Percentiles rank a stretch among this genome's conserved stretches.
phyloP scores from a whole-genome alignment of 2,888 invertebrate species.

The Timandra comae region DNA sequence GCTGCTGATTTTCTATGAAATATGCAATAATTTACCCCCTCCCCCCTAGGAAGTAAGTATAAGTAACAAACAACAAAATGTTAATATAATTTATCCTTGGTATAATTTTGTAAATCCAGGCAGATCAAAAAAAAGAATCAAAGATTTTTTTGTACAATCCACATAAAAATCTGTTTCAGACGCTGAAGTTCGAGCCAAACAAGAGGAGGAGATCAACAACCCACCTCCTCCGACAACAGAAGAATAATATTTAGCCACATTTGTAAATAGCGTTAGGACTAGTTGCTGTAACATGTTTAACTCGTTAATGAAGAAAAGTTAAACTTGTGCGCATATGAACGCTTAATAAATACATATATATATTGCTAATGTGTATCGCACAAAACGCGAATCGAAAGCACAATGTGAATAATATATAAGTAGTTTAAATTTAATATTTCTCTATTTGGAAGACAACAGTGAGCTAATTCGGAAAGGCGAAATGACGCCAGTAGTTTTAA shows the following conservation, averaged over 20 bases:
- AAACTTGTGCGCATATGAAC: slow-evolving; percentile 37
- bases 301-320: slow-evolving; percentile 57
- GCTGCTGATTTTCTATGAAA: too few species aligned
- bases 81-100: too few species aligned
- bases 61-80: too few species aligned
- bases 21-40: too few species aligned
- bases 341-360: slow-evolving; percentile 34
- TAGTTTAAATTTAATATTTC: slow-evolving; percentile 38
- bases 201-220: slow-evolving; percentile 55
- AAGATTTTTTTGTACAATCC: too few species aligned
- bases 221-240: slow-evolving; percentile 50
- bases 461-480: slow-evolving; percentile 50
- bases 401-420: slow-evolving; percentile 46
- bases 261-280: slow-evolving; percentile 70
- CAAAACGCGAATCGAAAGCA: slow-evolving; percentile 50
- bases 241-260: slow-evolving; percentile 74
- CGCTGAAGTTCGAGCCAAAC: slow-evolving; percentile 74
- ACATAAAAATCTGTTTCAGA: slow-evolving; percentile 63
- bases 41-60: too few species aligned
- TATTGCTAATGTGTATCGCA: slow-evolving; percentile 48
- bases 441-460: slow-evolving; percentile 72
- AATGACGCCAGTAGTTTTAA: slow-evolving; percentile 40
- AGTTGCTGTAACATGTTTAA: slow-evolving; percentile 63
- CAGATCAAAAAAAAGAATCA: too few species aligned
- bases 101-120: too few species aligned